Percentiles rank a stretch among this genome's conserved stretches.
Evolutionary conservation across 2,888 invertebrate species (phyloP).

Genomic region (Bibio marci): DNA sequence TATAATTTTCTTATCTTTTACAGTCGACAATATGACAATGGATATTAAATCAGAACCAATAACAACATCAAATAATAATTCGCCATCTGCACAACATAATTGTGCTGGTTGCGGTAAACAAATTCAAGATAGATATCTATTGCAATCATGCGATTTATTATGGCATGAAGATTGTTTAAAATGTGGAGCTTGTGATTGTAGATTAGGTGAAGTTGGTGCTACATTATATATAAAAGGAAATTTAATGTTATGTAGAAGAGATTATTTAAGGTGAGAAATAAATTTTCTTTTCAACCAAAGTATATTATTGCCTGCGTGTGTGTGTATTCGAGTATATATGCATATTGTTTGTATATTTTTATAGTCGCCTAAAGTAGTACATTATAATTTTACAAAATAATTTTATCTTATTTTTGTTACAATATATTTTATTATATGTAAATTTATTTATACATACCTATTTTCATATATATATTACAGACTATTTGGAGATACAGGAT

Average conservation of each 20-base stretch:
- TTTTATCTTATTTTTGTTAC: too few relatives aligned
- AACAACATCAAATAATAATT: conserved; percentile 25
- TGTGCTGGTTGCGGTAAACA: conserved; percentile 91
- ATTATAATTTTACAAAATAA: too few relatives aligned
- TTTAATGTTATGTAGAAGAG: conserved; percentile 86
- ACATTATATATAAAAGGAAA: conserved; percentile 91
- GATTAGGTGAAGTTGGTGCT: conserved; percentile 90
- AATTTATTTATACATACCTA: too few relatives aligned
- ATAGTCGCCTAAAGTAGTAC: too few relatives aligned
- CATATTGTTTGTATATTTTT: too few relatives aligned
- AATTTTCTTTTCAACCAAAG: not conserved
- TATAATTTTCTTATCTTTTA: too few relatives aligned
- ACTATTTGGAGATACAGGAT: conserved; percentile 89
- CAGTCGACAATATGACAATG: conserved; percentile 65
- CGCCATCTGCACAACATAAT: conserved; percentile 36
- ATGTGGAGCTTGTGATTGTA: conserved; percentile 92
- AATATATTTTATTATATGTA: too few relatives aligned
- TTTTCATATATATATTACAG: too few relatives aligned
- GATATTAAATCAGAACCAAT: conserved; percentile 63
- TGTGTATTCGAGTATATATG: too few relatives aligned
- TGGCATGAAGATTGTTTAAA: conserved; percentile 99
- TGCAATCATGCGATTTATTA: conserved; percentile 82
- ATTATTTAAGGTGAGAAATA: conserved; percentile 66
- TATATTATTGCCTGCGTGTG: too few relatives aligned
- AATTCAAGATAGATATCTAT: conserved; percentile 78